These are phyloP conservation scores for Egretta garzetta DNA, from an alignment of 2,113 vertebrate species.

Conservation along the genomic window DNA sequence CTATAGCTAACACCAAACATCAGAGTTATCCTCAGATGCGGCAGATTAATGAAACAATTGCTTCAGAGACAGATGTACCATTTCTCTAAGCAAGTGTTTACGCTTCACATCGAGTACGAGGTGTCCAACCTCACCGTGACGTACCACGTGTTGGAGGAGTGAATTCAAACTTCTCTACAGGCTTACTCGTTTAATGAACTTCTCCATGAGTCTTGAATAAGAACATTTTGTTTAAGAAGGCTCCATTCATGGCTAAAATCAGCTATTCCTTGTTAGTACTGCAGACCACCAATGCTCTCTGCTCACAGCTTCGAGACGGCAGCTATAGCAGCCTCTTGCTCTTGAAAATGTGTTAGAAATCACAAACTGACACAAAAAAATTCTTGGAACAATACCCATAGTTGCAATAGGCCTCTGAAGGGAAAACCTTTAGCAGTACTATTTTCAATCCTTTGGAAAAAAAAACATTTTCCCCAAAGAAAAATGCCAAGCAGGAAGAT, in stretches of 20 bases:
- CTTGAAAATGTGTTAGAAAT: slow-evolving; percentile 9
- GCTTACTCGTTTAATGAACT: neutral
- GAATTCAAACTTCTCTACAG: neutral
- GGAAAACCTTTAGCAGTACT: neutral
- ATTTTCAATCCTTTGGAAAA: neutral
- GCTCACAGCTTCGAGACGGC: neutral
- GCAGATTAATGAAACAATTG: neutral
- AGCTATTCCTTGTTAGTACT: neutral
- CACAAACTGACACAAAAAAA: neutral
- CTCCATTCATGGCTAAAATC: neutral
- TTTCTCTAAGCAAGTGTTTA: neutral
- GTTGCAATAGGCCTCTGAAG: neutral
- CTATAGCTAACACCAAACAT: neutral
- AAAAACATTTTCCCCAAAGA: neutral
- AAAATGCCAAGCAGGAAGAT: neutral
- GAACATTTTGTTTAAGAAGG: neutral
- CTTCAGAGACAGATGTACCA: neutral
- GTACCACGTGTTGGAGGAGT: neutral
- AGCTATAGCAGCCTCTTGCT: neutral
- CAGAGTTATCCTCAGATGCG: neutral
- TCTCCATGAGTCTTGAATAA: neutral
- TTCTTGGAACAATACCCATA: neutral
- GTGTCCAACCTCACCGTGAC: neutral
- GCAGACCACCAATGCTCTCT: neutral
- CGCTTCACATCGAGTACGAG: neutral